phyloP scores from a whole-genome alignment of 2,888 invertebrate genomes.

The Eupithecia vulgata region DNA sequence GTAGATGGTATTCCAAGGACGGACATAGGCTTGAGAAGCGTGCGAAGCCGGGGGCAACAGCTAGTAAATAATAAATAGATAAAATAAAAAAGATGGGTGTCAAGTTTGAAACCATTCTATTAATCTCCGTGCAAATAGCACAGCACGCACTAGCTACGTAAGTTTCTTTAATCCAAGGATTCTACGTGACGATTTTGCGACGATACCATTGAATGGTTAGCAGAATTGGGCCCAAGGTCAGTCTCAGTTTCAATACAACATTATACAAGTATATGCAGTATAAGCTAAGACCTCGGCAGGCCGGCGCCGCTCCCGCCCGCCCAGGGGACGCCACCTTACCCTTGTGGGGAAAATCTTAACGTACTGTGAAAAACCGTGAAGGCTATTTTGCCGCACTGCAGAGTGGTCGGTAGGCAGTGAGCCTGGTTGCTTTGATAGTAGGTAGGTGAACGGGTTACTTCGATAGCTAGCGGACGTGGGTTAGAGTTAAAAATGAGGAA shows the following conservation, averaged over 20 bases:
- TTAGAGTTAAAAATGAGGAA: background rate
- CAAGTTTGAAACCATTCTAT: too few relatives aligned
- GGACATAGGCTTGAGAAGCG: too few relatives aligned
- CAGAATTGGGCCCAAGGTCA: background rate
- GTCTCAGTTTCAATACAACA: constrained; percentile 4
- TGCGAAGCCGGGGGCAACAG: too few relatives aligned
- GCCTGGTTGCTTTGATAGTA: background rate
- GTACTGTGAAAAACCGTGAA: background rate
- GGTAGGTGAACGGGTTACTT: background rate
- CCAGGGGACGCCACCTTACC: constrained; percentile 21
- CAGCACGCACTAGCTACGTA: too few relatives aligned
- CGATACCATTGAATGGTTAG: too few relatives aligned
- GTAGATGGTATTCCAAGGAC: too few relatives aligned
- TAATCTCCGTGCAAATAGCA: too few relatives aligned
- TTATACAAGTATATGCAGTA: constrained; percentile 9
- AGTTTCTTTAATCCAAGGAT: too few relatives aligned
- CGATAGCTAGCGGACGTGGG: background rate
- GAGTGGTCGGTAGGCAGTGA: background rate
- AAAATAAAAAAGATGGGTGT: too few relatives aligned
- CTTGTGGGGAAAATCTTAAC: constrained; percentile 18
- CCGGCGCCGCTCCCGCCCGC: constrained; percentile 36
- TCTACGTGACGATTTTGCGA: too few relatives aligned
- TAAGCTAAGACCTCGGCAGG: constrained; percentile 20
- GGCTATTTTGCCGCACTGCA: background rate
- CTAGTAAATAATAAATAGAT: too few relatives aligned